Evolutionary conservation across 2,797 vertebrate genomes (phyloP), one percentile per base, ranked within the genome.

Genomic region (Garrulus glandarius): DNA sequence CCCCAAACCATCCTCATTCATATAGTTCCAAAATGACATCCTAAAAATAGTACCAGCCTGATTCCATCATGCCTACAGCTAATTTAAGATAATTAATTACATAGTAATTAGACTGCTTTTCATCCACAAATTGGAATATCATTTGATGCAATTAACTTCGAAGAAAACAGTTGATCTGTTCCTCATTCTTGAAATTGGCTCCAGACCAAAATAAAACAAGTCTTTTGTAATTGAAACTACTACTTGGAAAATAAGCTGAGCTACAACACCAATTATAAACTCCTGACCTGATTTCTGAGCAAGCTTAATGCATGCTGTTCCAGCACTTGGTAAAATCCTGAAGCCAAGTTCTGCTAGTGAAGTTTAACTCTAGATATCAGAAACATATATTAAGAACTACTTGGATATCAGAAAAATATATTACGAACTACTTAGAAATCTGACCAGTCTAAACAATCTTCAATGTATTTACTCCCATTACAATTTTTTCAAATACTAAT

Each of bases 11-110:
- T 79, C 86, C 36, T 30, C 61, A 74, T 65, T 93, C 80, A 72
- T 22, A 2, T 50, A 56, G 78, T 89, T 87, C 57, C 53, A 76
- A 89, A 92, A 83, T 17, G 5, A 89, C n/a, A 52, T 34, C 30
- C 71, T 87, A 93, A 89, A 84, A 91, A 85, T 52, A 93, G 59
- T 52, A 68, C 20, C 23, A 89, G 74, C 15, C 63, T 63, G 39
- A 89, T 92, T 88, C 53, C 43, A 91, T 15, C 76, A 69, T 50
- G 46, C 55, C 55, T 81, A 79, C 43, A 75, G 87, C 91, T 87
- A 95, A 92, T 91, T 94, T 78, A 84, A 87, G 88, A 74, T 36
- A 87, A 92, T 94, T 87, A 91, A 95, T 87, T 86, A 80, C 68
- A 86, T 0, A 85, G 69, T 59, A 93, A 93, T 91, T 95, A 84